Conservation (phyloP, 2,797 vertebrate species). For the Rhincodon typus region DNA sequence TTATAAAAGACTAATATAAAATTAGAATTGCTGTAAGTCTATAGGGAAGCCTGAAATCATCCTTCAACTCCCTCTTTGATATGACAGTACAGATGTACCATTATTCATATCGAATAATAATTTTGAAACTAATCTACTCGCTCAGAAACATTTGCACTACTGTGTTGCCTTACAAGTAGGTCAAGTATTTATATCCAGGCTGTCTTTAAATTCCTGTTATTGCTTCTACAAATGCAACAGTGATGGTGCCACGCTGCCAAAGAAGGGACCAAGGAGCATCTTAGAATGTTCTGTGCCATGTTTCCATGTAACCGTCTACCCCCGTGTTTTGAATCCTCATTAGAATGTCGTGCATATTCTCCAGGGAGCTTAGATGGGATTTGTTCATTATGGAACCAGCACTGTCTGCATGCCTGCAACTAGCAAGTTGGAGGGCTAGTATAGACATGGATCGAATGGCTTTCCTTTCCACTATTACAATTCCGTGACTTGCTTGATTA, state of each 20-base stretch:
- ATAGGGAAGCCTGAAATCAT: neutral
- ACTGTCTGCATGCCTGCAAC: neutral
- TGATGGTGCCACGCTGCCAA: neutral
- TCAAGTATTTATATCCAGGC: conserved; percentile 17
- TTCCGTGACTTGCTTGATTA: neutral
- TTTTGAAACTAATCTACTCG: neutral
- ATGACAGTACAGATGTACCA: neutral
- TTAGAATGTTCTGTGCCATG: neutral
- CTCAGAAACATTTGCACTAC: neutral
- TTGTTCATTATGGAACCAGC: neutral
- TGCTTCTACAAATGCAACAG: neutral
- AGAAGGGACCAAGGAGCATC: neutral
- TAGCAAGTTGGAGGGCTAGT: no score
- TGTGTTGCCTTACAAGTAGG: neutral
- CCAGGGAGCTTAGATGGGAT: neutral
- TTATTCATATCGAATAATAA: neutral
- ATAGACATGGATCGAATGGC: no score
- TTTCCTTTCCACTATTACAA: no score
- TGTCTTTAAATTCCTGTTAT: neutral
- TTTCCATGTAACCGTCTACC: neutral
- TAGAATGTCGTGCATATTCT: neutral
- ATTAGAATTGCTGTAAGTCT: conserved; percentile 16
- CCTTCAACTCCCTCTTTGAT: neutral
- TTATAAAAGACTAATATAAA: neutral
- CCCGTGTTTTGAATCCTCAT: no score